Evolutionary conservation across 2,113 vertebrate species (phyloP), one percentile per base, ranked within the genome.

Genomic region (Hippocampus guttulatus): DNA sequence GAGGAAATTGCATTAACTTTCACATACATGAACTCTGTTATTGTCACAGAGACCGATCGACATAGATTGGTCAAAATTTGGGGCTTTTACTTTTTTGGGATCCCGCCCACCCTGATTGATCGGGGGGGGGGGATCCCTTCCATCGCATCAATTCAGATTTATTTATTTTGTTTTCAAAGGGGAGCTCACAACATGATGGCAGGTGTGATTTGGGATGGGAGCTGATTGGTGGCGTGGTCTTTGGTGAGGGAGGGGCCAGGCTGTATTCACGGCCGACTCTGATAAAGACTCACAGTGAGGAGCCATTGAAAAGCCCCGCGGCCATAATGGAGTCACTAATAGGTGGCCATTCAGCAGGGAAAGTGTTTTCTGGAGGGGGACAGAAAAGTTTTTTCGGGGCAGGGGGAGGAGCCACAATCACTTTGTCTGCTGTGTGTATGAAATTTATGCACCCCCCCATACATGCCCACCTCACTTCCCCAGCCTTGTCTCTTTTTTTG

Each of bases 251-350:
- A n/a, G 33, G 70, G 78, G 70, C 75, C 71, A 64, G 77, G 84
- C 76, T 81, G 82, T 75, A 91, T 91, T 91, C 89, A 92, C 69
- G 67, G 76, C 69, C 84, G 88, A 85, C 88, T 81, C 79, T 88
- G 83, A 92, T 92, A 91, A 91, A 93, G 91, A 90, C 87, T 82
- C 92, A 87, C 91, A 92, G 91, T 86, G 85, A 92, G 92, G 82
- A 90, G 88, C 91, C 86, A 92, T 92, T 93, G 85, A 92, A 88
- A 80, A 80, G 88, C 85, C 79, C 87, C 84, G 87, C 71, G 84
- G 88, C 83, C 86, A 93, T 92, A 92, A 93, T 92, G 86, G 90
- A 93, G 88, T 92, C 89, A 92, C 91, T 93, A 93, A 93, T 92
- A 92, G 91, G 89, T 90, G 89, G 87, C 92, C 83, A 92, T 93